A percentile compares a stretch with the other conserved stretches of the same genome.
These are phyloP conservation scores for Parazoanthus swiftii DNA, from an alignment of 92 coral and sea anemone genomes.

Conservation along the genomic window DNA sequence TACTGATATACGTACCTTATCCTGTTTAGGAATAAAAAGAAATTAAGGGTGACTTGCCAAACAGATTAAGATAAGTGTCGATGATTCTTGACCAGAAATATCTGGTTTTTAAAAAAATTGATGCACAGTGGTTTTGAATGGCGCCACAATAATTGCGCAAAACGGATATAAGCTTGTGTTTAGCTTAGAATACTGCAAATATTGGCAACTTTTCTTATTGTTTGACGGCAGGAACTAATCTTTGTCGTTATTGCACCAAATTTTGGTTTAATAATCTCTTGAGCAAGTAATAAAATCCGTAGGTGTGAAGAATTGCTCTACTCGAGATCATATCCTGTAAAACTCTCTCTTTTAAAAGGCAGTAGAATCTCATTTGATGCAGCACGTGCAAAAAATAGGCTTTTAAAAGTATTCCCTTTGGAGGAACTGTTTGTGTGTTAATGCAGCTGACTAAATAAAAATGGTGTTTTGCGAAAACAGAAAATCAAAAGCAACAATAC, in stretches of 20 bases:
- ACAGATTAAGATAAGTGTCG: not conserved
- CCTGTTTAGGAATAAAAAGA: not conserved
- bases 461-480: not conserved
- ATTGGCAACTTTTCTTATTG: slow-evolving; percentile 3
- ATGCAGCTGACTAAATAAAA: slow-evolving; percentile 26
- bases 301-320: slow-evolving; percentile 22
- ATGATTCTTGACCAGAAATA: not conserved
- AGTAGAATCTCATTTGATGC: not conserved
- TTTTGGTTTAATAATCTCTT: slow-evolving; percentile 18
- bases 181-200: not conserved
- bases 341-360: not conserved
- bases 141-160: slow-evolving; percentile 21
- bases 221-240: slow-evolving; percentile 21
- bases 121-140: not conserved
- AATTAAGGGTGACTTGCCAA: not conserved
- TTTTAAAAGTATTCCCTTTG: not conserved
- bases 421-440: not conserved
- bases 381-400: not conserved
- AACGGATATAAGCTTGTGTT: slow-evolving; percentile 32
- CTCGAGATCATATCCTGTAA: slow-evolving; percentile 1
- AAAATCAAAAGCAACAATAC: not conserved
- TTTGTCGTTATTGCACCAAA: not conserved
- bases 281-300: not conserved
- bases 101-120: not conserved
- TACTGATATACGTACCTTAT: too few species aligned